A percentile compares a stretch with the other conserved stretches of the same genome.
These are phyloP conservation scores for Notospermus geniculatus DNA, from an alignment of 1,140 invertebrate genomes.

Conservation along the genomic window DNA sequence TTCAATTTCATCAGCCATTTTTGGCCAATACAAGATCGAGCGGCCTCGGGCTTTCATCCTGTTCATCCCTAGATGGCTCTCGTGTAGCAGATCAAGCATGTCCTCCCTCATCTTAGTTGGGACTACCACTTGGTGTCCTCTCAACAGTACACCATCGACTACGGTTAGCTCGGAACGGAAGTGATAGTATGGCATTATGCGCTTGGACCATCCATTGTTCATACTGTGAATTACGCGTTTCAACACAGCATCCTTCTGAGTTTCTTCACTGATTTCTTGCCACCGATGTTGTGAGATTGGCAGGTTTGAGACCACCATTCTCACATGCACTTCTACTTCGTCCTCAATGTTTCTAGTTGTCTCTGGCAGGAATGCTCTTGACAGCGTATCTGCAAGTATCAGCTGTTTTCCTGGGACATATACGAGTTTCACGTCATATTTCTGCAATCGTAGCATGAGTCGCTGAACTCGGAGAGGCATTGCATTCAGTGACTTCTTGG, in stretches of 20 bases:
- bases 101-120: slow-evolving; percentile 46
- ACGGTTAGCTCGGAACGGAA: slow-evolving; percentile 4
- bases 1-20: slow-evolving; percentile 5
- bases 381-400: slow-evolving; percentile 45
- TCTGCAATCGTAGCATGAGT: slow-evolving; percentile 48
- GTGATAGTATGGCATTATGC: too few relatives aligned
- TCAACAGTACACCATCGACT: slow-evolving; percentile 28
- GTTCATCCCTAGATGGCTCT: neutral
- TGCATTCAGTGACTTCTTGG: slow-evolving; percentile 49
- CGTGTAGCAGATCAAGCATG: slow-evolving; percentile 34
- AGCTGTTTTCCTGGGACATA: slow-evolving; percentile 50
- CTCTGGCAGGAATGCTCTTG: slow-evolving; percentile 19
- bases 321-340: slow-evolving; percentile 8
- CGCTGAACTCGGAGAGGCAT: slow-evolving; percentile 47
- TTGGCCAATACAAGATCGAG: slow-evolving; percentile 8
- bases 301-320: too few relatives aligned
- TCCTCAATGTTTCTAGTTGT: too few relatives aligned
- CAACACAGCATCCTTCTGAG: too few relatives aligned
- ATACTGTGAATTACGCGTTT: too few relatives aligned
- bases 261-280: too few relatives aligned
- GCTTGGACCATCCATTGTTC: too few relatives aligned
- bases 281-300: too few relatives aligned
- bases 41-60: neutral
- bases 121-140: slow-evolving; percentile 32
- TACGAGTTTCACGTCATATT: slow-evolving; percentile 52